A percentile compares a stretch with the other conserved stretches of the same genome.
Conservation (phyloP, 2,888 invertebrate species). For the Andrena hattorfiana region DNA sequence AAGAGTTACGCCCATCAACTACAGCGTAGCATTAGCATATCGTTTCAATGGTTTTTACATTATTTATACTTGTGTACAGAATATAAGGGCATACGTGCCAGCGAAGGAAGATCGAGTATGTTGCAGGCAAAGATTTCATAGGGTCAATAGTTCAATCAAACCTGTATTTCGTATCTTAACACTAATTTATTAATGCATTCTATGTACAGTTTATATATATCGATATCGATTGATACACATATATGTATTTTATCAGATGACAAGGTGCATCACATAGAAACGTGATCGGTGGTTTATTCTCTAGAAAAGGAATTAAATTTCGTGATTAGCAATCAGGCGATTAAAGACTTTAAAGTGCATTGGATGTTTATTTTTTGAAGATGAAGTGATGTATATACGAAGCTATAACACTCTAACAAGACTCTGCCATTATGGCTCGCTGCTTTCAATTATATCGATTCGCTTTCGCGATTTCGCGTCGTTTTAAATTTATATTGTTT, state of each 20-base stretch:
- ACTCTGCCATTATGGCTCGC: not conserved
- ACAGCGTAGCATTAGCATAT: slow-evolving; percentile 10
- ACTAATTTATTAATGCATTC: slow-evolving; percentile 44
- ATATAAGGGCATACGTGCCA: slow-evolving; percentile 17
- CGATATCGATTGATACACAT: slow-evolving; percentile 7
- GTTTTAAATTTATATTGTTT: slow-evolving; percentile 9
- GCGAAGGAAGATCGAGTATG: slow-evolving; percentile 4
- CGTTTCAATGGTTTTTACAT: slow-evolving; percentile 36
- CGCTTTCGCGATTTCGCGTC: not conserved
- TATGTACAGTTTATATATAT: slow-evolving; percentile 45
- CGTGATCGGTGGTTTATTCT: slow-evolving; percentile 35
- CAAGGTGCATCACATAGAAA: slow-evolving; percentile 22
- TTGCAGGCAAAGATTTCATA: slow-evolving; percentile 15
- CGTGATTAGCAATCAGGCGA: slow-evolving; percentile 19
- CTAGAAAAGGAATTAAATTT: slow-evolving; percentile 40
- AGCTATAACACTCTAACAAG: slow-evolving; percentile 19
- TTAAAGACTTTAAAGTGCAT: slow-evolving; percentile 13
- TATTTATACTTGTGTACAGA: slow-evolving; percentile 59
- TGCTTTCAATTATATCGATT: not conserved
- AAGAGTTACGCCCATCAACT: slow-evolving; percentile 51
- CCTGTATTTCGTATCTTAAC: slow-evolving; percentile 32
- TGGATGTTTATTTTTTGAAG: slow-evolving; percentile 2
- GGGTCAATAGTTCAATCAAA: slow-evolving; percentile 30
- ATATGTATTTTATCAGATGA: slow-evolving; percentile 20
- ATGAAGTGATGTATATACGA: slow-evolving; percentile 58